These are phyloP conservation scores for Clitarchus hookeri DNA, from an alignment of 2,888 invertebrate species.

Conservation along the genomic window DNA sequence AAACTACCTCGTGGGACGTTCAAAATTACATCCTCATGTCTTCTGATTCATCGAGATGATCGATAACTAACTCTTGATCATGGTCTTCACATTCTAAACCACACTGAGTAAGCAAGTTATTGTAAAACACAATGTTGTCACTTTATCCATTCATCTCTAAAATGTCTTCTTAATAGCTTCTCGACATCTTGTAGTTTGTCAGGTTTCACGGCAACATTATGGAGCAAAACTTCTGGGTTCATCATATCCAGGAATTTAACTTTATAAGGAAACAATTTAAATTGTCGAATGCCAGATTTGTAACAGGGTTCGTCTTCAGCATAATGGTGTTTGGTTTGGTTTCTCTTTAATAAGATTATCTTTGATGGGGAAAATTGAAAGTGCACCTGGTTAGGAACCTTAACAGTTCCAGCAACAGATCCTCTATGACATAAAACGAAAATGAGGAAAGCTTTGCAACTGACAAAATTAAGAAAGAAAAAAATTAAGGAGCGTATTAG, in stretches of 20 bases:
- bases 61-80: too few species aligned
- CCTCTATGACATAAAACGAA: too few species aligned
- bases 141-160: slow-evolving; percentile 20
- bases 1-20: too few species aligned
- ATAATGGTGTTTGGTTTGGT: slow-evolving; percentile 1
- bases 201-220: not conserved
- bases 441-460: too few species aligned
- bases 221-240: not conserved
- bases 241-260: slow-evolving; percentile 3
- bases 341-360: slow-evolving; percentile 37
- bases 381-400: slow-evolving; percentile 42
- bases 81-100: not conserved
- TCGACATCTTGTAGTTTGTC: slow-evolving; percentile 9
- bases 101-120: not conserved
- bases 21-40: too few species aligned
- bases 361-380: slow-evolving; percentile 43
- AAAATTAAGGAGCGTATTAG: too few species aligned
- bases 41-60: too few species aligned
- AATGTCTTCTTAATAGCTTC: slow-evolving; percentile 18
- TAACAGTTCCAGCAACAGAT: slow-evolving; percentile 31
- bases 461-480: too few species aligned
- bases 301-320: slow-evolving; percentile 27
- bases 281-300: slow-evolving; percentile 5
- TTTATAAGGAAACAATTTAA: slow-evolving; percentile 24
- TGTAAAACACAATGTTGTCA: not conserved